phyloP scores from a whole-genome alignment of 2,797 vertebrate genomes.

The Hoplostethus atlanticus region DNA sequence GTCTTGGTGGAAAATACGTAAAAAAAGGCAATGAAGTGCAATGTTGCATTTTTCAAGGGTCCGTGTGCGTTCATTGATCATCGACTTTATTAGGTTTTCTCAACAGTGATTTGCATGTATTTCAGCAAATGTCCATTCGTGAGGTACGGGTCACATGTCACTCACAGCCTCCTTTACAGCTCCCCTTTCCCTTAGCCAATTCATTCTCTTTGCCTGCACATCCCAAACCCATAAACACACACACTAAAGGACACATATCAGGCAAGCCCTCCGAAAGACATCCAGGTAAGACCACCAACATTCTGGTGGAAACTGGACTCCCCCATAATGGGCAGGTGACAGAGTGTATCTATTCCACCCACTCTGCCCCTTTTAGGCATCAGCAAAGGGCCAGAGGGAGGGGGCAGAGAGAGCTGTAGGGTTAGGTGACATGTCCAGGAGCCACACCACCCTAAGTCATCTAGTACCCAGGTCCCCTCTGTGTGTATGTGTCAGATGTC shows the following conservation, averaged over 20 bases:
- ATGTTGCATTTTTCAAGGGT: slow-evolving; percentile 18
- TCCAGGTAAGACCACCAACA: slow-evolving; percentile 3
- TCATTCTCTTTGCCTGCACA: background rate
- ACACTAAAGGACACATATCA: slow-evolving; percentile 1
- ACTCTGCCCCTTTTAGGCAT: slow-evolving; percentile 52
- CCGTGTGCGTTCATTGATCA: slow-evolving; percentile 1
- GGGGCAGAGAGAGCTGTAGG: slow-evolving; percentile 48
- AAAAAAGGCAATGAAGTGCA: slow-evolving; percentile 18
- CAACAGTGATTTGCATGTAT: slow-evolving; percentile 12
- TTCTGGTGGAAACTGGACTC: slow-evolving; percentile 39
- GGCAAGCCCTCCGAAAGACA: background rate
- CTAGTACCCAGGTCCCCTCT: slow-evolving; percentile 63
- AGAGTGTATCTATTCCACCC: slow-evolving; percentile 50
- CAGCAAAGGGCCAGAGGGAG: slow-evolving; percentile 23
- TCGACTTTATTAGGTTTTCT: slow-evolving; percentile 18
- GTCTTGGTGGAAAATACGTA: slow-evolving; percentile 39
- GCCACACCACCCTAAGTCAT: slow-evolving; percentile 69
- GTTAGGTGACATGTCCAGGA: slow-evolving; percentile 72
- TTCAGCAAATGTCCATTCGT: background rate
- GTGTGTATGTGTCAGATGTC: slow-evolving; percentile 78
- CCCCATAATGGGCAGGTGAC: slow-evolving; percentile 33
- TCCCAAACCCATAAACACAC: background rate
- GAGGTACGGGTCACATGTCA: background rate
- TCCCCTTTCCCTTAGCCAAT: too few relatives aligned
- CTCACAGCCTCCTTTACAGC: background rate